phyloP scores from a whole-genome alignment of 2,888 invertebrate species.

The Mythimna albipuncta region DNA sequence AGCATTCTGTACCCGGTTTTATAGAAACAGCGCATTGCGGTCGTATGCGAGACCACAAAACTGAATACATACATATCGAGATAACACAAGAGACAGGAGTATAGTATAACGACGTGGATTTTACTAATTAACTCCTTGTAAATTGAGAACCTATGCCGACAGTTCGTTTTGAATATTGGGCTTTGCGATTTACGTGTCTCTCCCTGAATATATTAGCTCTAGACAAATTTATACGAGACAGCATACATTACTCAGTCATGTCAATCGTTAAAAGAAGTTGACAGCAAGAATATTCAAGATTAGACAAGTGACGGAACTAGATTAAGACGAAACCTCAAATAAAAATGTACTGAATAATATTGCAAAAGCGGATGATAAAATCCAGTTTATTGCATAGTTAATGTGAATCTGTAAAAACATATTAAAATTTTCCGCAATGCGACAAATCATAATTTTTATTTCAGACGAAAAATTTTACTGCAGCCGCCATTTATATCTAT shows the following conservation, averaged over 20 bases:
- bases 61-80: slow-evolving; percentile 51
- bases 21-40: slow-evolving; percentile 78
- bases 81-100: slow-evolving; percentile 24
- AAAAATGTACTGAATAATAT: slow-evolving; percentile 17
- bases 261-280: slow-evolving; percentile 17
- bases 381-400: slow-evolving; percentile 33
- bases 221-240: slow-evolving; percentile 23
- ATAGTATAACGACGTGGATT: slow-evolving; percentile 28
- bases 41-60: slow-evolving; percentile 64
- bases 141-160: slow-evolving; percentile 31
- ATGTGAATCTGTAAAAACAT: slow-evolving; percentile 44
- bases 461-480: slow-evolving; percentile 26
- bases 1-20: no score
- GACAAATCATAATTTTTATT: slow-evolving; percentile 56
- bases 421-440: slow-evolving; percentile 74
- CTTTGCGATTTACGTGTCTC: slow-evolving; percentile 28
- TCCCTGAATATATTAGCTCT: slow-evolving; percentile 25
- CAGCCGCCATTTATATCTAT: neutral
- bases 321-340: slow-evolving; percentile 2
- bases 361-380: slow-evolving; percentile 31
- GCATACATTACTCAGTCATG: slow-evolving; percentile 21
- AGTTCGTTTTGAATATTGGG: slow-evolving; percentile 35
- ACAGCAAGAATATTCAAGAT: slow-evolving; percentile 15
- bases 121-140: slow-evolving; percentile 47
- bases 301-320: neutral